A percentile compares a stretch with the other conserved stretches of the same genome.
Conservation (phyloP, 2,888 invertebrate species). For the Leucophora obtusa region DNA sequence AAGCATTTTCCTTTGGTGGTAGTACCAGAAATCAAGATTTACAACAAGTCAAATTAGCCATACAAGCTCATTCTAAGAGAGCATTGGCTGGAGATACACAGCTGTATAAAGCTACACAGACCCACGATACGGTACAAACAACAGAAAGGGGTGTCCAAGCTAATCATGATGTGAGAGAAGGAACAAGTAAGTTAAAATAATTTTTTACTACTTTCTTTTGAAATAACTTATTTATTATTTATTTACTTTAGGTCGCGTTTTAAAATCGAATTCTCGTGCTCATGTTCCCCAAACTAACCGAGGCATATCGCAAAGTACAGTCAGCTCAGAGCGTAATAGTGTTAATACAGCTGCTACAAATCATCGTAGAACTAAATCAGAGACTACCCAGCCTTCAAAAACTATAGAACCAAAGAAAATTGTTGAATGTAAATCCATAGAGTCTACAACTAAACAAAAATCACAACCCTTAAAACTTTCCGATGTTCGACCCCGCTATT, state of each 20-base stretch:
- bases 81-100: conserved; percentile 76
- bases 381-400: conserved; percentile 70
- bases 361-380: conserved; percentile 77
- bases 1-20: conserved; percentile 77
- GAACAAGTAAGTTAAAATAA: conserved; percentile 69
- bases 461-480: conserved; percentile 66
- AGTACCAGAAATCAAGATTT: conserved; percentile 78
- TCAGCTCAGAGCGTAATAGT: conserved; percentile 69
- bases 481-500: conserved; percentile 81
- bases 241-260: conserved; percentile 70
- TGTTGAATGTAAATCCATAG: conserved; percentile 42
- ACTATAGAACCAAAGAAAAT: conserved; percentile 50
- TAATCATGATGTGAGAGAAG: conserved; percentile 73
- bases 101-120: conserved; percentile 76
- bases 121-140: conserved; percentile 72
- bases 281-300: conserved; percentile 74
- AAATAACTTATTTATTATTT: not conserved
- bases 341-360: conserved; percentile 57
- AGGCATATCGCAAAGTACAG: conserved; percentile 69
- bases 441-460: conserved; percentile 58
- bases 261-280: conserved; percentile 76
- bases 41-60: conserved; percentile 77
- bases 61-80: conserved; percentile 78
- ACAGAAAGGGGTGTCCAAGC: conserved; percentile 75
- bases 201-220: no score